Percentiles rank a stretch among this genome's conserved stretches.
Conservation (phyloP, 2,888 invertebrate species). For the Odontothrips loti region DNA sequence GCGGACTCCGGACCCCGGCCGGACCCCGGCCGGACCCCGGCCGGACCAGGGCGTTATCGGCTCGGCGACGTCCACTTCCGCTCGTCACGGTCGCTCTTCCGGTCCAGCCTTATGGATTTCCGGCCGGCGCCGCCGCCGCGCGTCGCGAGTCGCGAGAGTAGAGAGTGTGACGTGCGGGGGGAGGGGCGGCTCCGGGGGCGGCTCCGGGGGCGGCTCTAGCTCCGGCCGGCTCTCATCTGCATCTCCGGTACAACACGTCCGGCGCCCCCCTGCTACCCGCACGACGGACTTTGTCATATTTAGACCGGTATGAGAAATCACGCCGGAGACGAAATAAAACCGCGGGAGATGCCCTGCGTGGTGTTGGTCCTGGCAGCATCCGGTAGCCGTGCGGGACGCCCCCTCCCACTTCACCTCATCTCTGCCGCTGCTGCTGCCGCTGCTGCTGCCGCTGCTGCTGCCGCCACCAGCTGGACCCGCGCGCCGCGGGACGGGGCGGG, state of each 20-base stretch:
- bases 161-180: background rate
- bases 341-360: too few relatives aligned
- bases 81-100: conserved; percentile 15
- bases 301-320: too few relatives aligned
- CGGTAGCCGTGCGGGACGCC: background rate
- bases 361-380: background rate
- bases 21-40: too few relatives aligned
- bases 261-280: too few relatives aligned
- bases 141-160: background rate
- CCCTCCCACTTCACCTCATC: too few relatives aligned
- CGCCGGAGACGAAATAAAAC: too few relatives aligned
- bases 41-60: conserved; percentile 4
- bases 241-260: conserved; percentile 17
- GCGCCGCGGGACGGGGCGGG: too few relatives aligned
- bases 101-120: conserved; percentile 26
- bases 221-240: background rate
- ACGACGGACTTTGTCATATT: too few relatives aligned
- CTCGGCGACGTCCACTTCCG: conserved; percentile 15
- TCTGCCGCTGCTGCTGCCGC: too few relatives aligned
- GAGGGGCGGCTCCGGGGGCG: background rate
- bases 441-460: too few relatives aligned
- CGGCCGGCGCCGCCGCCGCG: conserved; percentile 12
- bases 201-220: background rate
- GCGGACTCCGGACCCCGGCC: too few relatives aligned
- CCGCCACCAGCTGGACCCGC: background rate